Conservation (phyloP, 2,888 invertebrate species). For the Drosophila hamatofila region DNA sequence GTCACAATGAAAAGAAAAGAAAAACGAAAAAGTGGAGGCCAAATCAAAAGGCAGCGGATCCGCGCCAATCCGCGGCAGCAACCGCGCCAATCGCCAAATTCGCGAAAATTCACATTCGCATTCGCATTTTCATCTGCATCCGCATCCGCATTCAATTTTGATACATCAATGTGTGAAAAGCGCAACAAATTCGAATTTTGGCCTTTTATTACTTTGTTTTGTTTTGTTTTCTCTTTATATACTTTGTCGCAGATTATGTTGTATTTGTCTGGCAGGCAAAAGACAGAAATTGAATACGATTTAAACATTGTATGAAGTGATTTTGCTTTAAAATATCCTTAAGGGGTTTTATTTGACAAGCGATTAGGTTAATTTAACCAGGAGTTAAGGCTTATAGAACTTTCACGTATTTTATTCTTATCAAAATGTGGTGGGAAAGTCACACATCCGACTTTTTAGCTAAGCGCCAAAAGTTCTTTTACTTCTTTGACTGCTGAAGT, state of each 20-base stretch:
- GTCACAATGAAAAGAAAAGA: slow-evolving; percentile 36
- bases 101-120: slow-evolving; percentile 30
- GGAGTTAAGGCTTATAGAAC: background rate
- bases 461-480: background rate
- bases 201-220: slow-evolving; percentile 41
- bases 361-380: background rate
- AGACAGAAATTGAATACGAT: slow-evolving; percentile 26
- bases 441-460: no score
- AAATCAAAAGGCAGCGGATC: slow-evolving; percentile 49
- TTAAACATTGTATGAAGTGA: slow-evolving; percentile 18
- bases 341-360: background rate
- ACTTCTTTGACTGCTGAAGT: background rate
- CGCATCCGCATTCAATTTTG: slow-evolving; percentile 45
- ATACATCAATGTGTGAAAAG: background rate
- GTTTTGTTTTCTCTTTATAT: background rate
- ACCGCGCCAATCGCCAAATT: slow-evolving; percentile 10
- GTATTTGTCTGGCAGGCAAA: slow-evolving; percentile 23
- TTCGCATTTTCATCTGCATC: slow-evolving; percentile 33
- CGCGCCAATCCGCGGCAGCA: slow-evolving; percentile 4
- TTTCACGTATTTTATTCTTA: background rate
- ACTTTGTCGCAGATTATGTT: slow-evolving; percentile 39
- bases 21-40: background rate
- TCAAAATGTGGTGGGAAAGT: background rate
- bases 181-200: slow-evolving; percentile 4
- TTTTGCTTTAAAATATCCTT: background rate